Percentiles rank a stretch among this genome's conserved stretches.
These are phyloP conservation scores for Meteorus sp. DNA, from an alignment of 1,140 invertebrate genomes.

Conservation along the genomic window DNA sequence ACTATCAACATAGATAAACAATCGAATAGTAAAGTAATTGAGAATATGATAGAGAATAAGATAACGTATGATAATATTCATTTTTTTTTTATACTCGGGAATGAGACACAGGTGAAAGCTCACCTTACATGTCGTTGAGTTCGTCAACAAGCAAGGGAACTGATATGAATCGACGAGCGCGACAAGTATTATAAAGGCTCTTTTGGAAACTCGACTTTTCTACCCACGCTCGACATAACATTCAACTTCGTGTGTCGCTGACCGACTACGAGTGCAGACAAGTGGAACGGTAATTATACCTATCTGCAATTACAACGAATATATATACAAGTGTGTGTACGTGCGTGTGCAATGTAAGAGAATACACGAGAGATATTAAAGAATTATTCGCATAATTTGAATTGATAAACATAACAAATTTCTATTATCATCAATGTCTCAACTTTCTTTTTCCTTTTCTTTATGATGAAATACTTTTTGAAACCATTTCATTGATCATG, in stretches of 20 bases:
- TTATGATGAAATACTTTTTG: no score
- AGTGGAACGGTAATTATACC: not conserved
- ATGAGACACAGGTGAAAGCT: conserved; percentile 22
- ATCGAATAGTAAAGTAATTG: no score
- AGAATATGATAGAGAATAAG: not conserved
- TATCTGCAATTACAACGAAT: no score
- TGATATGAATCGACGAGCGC: not conserved
- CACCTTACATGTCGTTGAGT: conserved; percentile 18
- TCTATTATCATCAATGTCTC: no score
- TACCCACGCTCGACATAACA: conserved; percentile 11
- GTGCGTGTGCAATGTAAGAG: no score
- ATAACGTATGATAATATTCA: not conserved
- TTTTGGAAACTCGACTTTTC: conserved; percentile 16
- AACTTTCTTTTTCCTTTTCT: no score
- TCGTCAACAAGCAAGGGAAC: conserved; percentile 15
- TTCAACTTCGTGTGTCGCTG: not conserved
- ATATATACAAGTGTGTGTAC: no score
- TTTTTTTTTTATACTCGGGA: conserved; percentile 10
- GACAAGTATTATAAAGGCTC: conserved; percentile 19
- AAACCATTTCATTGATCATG: no score
- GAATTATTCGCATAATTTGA: no score
- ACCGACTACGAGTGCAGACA: not conserved
- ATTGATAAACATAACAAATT: no score
- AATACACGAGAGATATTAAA: no score
- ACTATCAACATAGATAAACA: no score